Percentiles rank a stretch among this genome's conserved stretches.
Evolutionary conservation across 2,888 invertebrate species (phyloP).

Genomic region (Petrolisthes cinctipes): DNA sequence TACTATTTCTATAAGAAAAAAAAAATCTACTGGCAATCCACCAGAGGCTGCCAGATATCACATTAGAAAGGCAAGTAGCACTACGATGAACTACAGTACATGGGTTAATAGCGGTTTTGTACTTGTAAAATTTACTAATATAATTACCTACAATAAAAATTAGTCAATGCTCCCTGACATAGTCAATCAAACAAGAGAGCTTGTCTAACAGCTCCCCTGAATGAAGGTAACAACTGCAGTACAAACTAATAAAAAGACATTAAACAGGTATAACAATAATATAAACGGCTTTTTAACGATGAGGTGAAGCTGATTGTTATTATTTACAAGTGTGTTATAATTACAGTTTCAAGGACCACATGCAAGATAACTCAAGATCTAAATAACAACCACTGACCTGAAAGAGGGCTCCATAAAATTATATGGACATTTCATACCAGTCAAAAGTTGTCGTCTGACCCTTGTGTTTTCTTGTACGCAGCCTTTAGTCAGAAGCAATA

Average conservation of each 20-base stretch:
- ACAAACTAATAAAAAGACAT: conserved; percentile 44
- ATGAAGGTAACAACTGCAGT: conserved; percentile 49
- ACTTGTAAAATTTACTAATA: conserved; percentile 35
- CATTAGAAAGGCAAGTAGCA: conserved; percentile 50
- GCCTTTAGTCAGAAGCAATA: conserved; percentile 52
- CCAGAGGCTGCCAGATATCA: conserved; percentile 32
- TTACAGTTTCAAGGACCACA: neutral
- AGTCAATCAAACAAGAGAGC: conserved; percentile 50
- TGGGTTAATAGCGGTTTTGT: conserved; percentile 30
- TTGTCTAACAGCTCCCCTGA: conserved; percentile 36
- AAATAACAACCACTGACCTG: too few species aligned
- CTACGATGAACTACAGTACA: conserved; percentile 36
- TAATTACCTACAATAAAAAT: conserved; percentile 42
- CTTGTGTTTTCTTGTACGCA: too few species aligned
- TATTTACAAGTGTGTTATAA: conserved; percentile 20
- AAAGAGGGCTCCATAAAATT: too few species aligned
- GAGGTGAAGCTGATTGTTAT: conserved; percentile 24
- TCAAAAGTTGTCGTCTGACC: too few species aligned
- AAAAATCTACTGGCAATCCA: conserved; percentile 23
- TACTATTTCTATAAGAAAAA: conserved; percentile 5
- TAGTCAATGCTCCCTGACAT: conserved; percentile 47
- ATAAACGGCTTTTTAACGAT: conserved; percentile 38
- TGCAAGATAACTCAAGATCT: too few species aligned
- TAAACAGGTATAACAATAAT: conserved; percentile 48
- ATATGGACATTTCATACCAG: too few species aligned